Conservation (phyloP, 2,888 invertebrate genomes). For the Oscheius sp. region DNA sequence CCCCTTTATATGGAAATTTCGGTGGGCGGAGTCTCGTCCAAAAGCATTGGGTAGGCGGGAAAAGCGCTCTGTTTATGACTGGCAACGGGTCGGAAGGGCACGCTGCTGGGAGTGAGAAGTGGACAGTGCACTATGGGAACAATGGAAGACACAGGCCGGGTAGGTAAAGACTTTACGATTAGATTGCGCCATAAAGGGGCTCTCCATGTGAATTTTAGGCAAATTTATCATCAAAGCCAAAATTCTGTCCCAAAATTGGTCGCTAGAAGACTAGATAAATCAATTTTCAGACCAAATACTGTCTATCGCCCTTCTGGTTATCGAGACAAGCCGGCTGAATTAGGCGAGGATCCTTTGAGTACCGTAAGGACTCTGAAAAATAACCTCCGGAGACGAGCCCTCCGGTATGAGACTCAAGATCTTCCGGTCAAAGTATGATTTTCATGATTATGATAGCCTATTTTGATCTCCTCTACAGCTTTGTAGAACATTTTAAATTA, state of each 20-base stretch:
- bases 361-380: constrained; percentile 56
- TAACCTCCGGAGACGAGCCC: constrained; percentile 42
- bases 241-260: not conserved
- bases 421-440: constrained; percentile 38
- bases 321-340: constrained; percentile 33
- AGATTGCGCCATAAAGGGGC: not conserved
- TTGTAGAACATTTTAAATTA: constrained; percentile 5
- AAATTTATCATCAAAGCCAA: not conserved
- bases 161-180: not conserved
- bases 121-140: not conserved
- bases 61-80: no score
- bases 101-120: no score
- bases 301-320: constrained; percentile 50
- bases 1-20: not conserved
- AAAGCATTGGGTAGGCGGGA: not conserved
- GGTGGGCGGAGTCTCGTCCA: not conserved
- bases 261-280: no score
- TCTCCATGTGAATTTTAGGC: not conserved
- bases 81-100: not conserved
- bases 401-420: constrained; percentile 36
- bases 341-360: constrained; percentile 59
- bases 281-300: constrained; percentile 45
- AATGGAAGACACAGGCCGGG: not conserved
- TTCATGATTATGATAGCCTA: no score
- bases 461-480: no score